Base-by-base conservation (phyloP, 2,113 vertebrate species). In the Rhea americana region DNA sequence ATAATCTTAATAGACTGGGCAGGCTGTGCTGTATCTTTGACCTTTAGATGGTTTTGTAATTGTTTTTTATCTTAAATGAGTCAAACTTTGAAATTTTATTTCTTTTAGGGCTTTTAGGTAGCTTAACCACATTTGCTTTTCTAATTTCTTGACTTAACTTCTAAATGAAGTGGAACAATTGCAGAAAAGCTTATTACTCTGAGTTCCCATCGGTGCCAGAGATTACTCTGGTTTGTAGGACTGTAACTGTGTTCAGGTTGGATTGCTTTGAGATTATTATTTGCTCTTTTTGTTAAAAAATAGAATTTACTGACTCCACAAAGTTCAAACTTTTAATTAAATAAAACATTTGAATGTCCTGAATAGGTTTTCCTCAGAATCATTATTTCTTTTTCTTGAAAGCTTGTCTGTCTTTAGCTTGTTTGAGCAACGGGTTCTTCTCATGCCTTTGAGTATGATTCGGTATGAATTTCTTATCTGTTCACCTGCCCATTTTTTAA, bases 1-100 rank as follows among this genome's bases (percentile, higher is more conserved):
- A 30, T 93, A 47, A 66, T 70, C 66, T 82, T 89, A 70, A 76
- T 79, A 19, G 50, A 45, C 70, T 73, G 74, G 28, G 86, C 77
- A 3, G 43, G 70, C 86, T 72, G 53, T 30, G 4, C 62, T 65
- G 14, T 19, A 11, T 56, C 68, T 79, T 76, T 84, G 62, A 79
- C 77, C 61, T 62, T 65, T 65, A 73, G 28, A 56, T 65, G 74
- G 39, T 65, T 93, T 84, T 89, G 37, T 83, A 88, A 14, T 56
- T 76, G 8, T 63, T 32, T 17, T 70, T 74, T 53, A 20, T 85
- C 48, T 75, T 82, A 56, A 85, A 51, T 85, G 5, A 56, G 45
- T 75, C 19, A 61, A 2, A 22, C 55, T 88, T 61, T 32, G 28
- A 8, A 56, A 75, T 68, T 18, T 55, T 71, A 15, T 53, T 53